phyloP scores from a whole-genome alignment of 2,113 vertebrate genomes.

The Jacana jacana region DNA sequence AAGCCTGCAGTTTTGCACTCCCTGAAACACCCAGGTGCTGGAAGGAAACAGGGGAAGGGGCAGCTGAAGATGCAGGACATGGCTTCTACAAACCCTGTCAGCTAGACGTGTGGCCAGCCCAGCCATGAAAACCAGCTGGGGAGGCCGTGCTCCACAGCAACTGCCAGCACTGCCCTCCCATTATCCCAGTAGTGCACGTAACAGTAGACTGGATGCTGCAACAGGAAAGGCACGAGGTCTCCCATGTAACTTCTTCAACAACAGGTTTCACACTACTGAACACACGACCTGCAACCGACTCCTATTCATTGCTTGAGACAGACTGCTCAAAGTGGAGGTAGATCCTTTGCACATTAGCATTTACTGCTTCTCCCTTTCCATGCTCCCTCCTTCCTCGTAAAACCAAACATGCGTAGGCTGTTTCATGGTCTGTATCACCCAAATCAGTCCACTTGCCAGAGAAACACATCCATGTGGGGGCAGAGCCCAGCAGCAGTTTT shows the following conservation, averaged over 20 bases:
- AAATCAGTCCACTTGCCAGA: neutral
- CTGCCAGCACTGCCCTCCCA: neutral
- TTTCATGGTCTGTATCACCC: neutral
- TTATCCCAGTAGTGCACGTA: neutral
- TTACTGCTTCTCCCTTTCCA: neutral
- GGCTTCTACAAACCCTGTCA: neutral
- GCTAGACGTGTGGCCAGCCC: fast-evolving
- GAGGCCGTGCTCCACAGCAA: neutral
- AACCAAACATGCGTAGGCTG: neutral
- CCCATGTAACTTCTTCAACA: neutral
- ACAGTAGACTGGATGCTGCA: neutral
- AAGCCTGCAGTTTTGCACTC: neutral
- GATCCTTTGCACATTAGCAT: neutral
- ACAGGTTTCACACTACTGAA: neutral
- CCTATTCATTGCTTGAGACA: neutral
- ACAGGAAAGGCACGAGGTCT: neutral
- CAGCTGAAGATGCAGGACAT: neutral
- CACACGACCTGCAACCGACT: fast-evolving
- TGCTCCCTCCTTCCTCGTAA: neutral
- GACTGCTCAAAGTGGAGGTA: neutral
- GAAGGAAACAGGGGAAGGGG: neutral
- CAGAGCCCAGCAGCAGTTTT: neutral
- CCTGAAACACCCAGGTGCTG: neutral
- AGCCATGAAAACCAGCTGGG: neutral
- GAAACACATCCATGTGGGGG: neutral